A percentile compares a stretch with the other conserved stretches of the same genome.
These are phyloP conservation scores for Machimus rusticus DNA, from an alignment of 2,888 invertebrate species.

Conservation along the genomic window DNA sequence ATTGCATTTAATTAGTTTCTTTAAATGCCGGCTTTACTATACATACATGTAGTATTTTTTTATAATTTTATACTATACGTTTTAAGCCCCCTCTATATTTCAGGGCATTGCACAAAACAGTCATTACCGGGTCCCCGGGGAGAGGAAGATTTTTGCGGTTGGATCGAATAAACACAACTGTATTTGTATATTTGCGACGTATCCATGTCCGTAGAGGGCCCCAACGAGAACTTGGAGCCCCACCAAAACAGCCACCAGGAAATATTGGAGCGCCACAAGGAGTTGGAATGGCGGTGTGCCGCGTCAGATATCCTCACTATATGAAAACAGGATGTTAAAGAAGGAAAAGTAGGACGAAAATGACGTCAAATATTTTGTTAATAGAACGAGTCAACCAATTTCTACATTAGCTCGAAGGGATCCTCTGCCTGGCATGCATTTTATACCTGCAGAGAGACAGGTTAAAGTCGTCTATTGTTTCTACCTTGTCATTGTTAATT, in stretches of 20 bases:
- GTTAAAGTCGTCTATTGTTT: constrained; percentile 5
- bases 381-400: constrained; percentile 24
- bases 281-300: neutral
- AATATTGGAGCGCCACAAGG: neutral
- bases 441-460: constrained; percentile 6
- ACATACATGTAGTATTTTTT: neutral
- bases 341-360: constrained; percentile 29
- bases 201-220: neutral
- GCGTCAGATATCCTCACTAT: neutral
- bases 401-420: constrained; percentile 7
- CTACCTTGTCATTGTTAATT: constrained; percentile 3
- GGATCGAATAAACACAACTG: neutral
- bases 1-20: constrained; percentile 32
- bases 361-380: constrained; percentile 32
- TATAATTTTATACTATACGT: neutral
- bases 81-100: neutral
- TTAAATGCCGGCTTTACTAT: constrained; percentile 23
- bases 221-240: neutral
- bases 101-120: constrained; percentile 1
- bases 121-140: neutral
- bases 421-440: neutral
- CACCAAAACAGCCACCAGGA: neutral
- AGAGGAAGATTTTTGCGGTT: neutral
- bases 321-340: neutral
- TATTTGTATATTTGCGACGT: neutral